Percentiles rank a stretch among this genome's conserved stretches.
Evolutionary conservation across 2,113 vertebrate species (phyloP).

Genomic region (Calyptomena viridis): DNA sequence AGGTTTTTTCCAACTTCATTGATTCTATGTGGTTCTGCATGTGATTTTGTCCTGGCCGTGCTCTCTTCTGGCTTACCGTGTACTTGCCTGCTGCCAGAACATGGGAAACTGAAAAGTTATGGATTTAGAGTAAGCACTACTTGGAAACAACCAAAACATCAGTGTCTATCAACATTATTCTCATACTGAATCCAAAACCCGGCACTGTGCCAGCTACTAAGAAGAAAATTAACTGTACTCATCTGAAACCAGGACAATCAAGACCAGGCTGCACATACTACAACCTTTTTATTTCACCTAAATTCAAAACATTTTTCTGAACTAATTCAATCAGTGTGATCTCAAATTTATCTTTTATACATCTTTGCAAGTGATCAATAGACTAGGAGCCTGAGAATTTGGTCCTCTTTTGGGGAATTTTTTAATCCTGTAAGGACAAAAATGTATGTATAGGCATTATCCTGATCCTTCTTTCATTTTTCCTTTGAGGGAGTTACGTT

Average conservation of each 20-base stretch:
- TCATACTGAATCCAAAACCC: background rate
- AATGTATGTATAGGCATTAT: background rate
- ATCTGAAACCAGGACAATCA: background rate
- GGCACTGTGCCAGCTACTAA: background rate
- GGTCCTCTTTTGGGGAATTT: background rate
- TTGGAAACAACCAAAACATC: background rate
- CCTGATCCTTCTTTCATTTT: background rate
- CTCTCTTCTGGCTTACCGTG: background rate
- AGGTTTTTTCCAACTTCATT: background rate
- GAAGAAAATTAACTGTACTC: background rate
- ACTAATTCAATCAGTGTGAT: background rate
- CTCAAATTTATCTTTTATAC: background rate
- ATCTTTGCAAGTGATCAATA: background rate
- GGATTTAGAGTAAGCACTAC: background rate
- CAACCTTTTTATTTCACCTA: background rate
- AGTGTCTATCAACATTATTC: background rate
- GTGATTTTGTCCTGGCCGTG: background rate
- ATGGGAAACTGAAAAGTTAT: accelerated
- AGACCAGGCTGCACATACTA: background rate
- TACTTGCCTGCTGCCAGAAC: background rate
- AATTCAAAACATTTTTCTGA: background rate
- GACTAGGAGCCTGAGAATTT: background rate
- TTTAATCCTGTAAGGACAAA: background rate
- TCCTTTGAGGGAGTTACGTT: background rate
- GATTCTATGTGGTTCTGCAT: background rate